Conservation (phyloP, 2,797 vertebrate species). For the Arnoldichthys spilopterus region DNA sequence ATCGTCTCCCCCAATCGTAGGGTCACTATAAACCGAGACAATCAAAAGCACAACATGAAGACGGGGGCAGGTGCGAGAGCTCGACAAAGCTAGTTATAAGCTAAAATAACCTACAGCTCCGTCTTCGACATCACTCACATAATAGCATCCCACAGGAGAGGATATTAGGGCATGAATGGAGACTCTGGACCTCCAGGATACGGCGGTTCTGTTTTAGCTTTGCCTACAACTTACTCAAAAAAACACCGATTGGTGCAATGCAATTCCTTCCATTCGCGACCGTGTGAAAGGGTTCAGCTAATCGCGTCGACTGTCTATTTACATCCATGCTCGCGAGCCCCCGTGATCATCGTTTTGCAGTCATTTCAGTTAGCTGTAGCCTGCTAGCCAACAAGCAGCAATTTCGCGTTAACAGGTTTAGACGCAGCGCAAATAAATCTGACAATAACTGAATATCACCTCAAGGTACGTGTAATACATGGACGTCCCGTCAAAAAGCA, state of each 20-base stretch:
- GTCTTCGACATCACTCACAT: constrained; percentile 9
- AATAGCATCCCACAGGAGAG: constrained; percentile 15
- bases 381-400: constrained; percentile 80
- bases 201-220: constrained; percentile 35
- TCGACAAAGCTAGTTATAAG: constrained; percentile 34
- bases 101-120: not conserved
- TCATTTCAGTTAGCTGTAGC: constrained; percentile 74
- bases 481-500: constrained; percentile 21
- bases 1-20: not conserved
- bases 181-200: constrained; percentile 42
- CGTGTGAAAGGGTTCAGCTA: not conserved
- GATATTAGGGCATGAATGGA: constrained; percentile 37
- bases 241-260: not conserved
- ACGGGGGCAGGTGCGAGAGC: constrained; percentile 59
- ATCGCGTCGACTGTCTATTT: constrained; percentile 6
- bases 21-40: constrained; percentile 15
- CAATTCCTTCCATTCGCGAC: not conserved
- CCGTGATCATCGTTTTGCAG: constrained; percentile 54
- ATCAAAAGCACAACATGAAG: constrained; percentile 32
- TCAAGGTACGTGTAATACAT: constrained; percentile 57
- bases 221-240: constrained; percentile 36
- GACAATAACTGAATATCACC: constrained; percentile 79
- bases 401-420: constrained; percentile 68
- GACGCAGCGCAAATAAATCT: constrained; percentile 74
- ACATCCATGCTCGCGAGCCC: constrained; percentile 33